Evolutionary conservation across 2,797 vertebrate genomes (phyloP), one percentile per base, ranked within the genome.

Genomic region (Schizothorax lantsangensis): DNA sequence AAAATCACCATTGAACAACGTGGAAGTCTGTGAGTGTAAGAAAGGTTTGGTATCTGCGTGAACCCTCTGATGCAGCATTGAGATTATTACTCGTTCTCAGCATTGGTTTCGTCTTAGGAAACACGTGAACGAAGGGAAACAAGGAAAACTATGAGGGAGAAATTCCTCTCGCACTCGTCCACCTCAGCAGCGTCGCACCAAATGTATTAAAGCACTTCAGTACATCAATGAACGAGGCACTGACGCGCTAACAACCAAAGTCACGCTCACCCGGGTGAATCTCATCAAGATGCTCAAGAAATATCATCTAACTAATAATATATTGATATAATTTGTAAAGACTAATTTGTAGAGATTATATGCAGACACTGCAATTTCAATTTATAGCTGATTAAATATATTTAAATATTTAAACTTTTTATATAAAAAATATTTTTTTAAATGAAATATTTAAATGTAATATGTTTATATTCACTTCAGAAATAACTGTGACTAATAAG

Each of bases 11-110:
- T 23, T 15, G 84, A 30, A 30, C 45, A 82, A 79, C 26, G 19
- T 81, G 68, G 75, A 77, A 79, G 68, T 78, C 17, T 81, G 43
- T 47, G 9, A 14, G 47, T 30, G 64, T 71, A 43, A 47, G 40
- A 33, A 21, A 36, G 47, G 89, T 94, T 93, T 94, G 92, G 92
- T 93, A 92, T 52, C 52, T 81, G 84, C 87, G 82, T 36, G 80
- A 85, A 90, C 79, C 88, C 85, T 62, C 69, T 43, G 87, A 89
- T 92, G 93, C 93, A 95, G 93, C 93, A 92, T 90, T 89, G 87
- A 90, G 84, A 89, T 92, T 89, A 79, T 79, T 89, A 36, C 86
- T 69, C 12, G 69, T 73, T 77, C 77, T 79, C 81, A 83, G 15
- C 49, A 83, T 74, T 49, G 49, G 5, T 78, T 45, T 69, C 57